phyloP scores from a whole-genome alignment of 2,888 invertebrate species.

The Calephelis perditalis region DNA sequence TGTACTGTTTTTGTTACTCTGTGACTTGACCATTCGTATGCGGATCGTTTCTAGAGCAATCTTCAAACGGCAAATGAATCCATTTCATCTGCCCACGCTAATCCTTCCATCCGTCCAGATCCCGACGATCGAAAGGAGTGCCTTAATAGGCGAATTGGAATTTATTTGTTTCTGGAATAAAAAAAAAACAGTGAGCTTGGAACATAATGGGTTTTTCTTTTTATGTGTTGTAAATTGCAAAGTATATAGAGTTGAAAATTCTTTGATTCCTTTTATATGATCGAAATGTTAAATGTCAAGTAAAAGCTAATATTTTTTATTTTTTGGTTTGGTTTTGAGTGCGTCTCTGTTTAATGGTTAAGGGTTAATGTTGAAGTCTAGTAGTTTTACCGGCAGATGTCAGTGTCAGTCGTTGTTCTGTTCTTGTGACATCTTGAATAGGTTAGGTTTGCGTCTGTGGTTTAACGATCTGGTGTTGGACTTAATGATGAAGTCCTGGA shows the following conservation, averaged over 20 bases:
- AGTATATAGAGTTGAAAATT: not conserved
- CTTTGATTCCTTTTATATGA: no score
- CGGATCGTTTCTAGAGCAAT: conserved; percentile 34
- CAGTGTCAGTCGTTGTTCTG: no score
- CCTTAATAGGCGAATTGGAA: conserved; percentile 64
- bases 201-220: not conserved
- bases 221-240: not conserved
- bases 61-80: conserved; percentile 41
- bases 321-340: no score
- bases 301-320: no score
- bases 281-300: no score
- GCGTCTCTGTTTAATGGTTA: no score
- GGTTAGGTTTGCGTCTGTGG: no score
- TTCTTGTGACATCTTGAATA: no score
- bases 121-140: conserved; percentile 50
- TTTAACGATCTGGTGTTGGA: no score
- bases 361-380: no score
- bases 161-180: conserved; percentile 50
- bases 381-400: no score
- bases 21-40: conserved; percentile 35
- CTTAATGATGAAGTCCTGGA: no score
- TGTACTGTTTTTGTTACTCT: conserved; percentile 21
- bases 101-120: conserved; percentile 50
- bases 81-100: conserved; percentile 34
- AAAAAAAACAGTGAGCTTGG: conserved; percentile 39